Conservation (phyloP, 1,140 invertebrate species). For the Hermatobates lingyangjiaoensis region DNA sequence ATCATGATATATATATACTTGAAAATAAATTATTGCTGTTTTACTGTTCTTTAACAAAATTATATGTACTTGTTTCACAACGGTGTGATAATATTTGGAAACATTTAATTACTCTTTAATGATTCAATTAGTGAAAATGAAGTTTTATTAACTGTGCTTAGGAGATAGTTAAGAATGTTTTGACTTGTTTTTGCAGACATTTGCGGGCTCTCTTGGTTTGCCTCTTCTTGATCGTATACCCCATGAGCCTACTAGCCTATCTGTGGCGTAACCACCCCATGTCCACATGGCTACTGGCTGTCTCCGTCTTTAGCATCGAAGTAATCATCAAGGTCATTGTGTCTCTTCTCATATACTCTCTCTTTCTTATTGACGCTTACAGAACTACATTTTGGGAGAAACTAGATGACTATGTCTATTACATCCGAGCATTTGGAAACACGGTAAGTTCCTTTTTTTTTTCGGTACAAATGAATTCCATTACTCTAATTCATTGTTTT, state of each 20-base stretch:
- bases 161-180: no score
- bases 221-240: conserved; percentile 60
- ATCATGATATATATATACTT: no score
- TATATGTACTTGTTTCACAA: no score
- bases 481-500: background rate
- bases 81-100: no score
- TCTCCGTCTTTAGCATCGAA: conserved; percentile 74
- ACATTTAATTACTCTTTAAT: no score
- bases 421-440: conserved; percentile 74
- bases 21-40: no score
- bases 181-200: conserved; percentile 33
- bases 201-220: conserved; percentile 63
- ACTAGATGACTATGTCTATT: conserved; percentile 86
- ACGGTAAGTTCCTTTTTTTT: conserved; percentile 35
- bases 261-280: conserved; percentile 68
- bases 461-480: background rate
- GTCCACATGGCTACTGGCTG: conserved; percentile 77
- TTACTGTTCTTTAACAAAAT: no score
- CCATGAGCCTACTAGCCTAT: conserved; percentile 51
- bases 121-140: no score
- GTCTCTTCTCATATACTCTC: conserved; percentile 67
- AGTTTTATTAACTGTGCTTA: no score
- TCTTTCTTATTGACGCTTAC: conserved; percentile 76
- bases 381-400: conserved; percentile 81
- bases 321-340: conserved; percentile 46